Evolutionary conservation across 2,113 vertebrate genomes (phyloP).

Genomic region (Micronycteris hirsuta): DNA sequence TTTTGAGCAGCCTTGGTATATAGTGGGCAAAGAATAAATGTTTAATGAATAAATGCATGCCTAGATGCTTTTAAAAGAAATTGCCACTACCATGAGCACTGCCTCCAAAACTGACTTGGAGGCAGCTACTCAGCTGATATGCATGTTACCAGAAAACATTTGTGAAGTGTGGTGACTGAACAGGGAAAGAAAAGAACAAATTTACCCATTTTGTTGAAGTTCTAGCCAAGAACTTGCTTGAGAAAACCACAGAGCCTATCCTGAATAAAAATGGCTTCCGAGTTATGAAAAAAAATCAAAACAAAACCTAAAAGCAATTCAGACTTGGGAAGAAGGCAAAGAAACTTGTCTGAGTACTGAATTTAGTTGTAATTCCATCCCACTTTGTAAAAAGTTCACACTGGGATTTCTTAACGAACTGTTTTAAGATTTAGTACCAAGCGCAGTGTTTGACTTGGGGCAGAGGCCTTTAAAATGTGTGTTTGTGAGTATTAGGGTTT

Average conservation of each 20-base stretch:
- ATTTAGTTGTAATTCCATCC: neutral
- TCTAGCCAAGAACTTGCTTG: neutral
- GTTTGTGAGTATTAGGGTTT: neutral
- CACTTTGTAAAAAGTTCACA: neutral
- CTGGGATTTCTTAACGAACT: conserved; percentile 23
- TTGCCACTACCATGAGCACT: neutral
- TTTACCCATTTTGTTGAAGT: neutral
- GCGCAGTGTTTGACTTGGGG: neutral
- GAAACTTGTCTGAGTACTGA: conserved; percentile 18
- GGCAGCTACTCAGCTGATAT: neutral
- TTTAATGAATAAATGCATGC: neutral
- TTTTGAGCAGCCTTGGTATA: neutral
- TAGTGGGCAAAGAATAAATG: neutral
- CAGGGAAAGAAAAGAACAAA: neutral
- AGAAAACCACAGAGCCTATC: conserved; percentile 15
- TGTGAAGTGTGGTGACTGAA: neutral
- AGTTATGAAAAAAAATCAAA: neutral
- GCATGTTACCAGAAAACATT: neutral
- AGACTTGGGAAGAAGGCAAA: conserved; percentile 41
- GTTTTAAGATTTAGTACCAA: conserved; percentile 33
- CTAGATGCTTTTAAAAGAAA: neutral
- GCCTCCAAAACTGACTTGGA: conserved; percentile 26
- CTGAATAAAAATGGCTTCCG: conserved; percentile 45
- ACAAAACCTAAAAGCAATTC: conserved; percentile 1
- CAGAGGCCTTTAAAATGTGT: neutral